Evolutionary conservation across 2,888 invertebrate genomes (phyloP), one percentile per base, ranked within the genome.

Genomic region (Neoscelio sp.): DNA sequence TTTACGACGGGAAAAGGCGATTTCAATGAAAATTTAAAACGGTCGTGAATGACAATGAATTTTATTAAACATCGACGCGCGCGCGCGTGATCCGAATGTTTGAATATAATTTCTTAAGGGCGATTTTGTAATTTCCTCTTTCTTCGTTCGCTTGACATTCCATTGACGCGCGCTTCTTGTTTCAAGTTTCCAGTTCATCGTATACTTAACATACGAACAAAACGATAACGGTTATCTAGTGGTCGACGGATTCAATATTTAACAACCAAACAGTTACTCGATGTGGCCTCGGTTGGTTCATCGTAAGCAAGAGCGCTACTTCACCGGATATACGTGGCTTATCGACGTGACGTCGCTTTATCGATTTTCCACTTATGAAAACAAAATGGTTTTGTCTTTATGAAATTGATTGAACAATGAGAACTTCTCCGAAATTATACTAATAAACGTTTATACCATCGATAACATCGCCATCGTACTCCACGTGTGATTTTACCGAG

Each of bases 161-260:
- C 17, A 20, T 44, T 44, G 20, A 20, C 18, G n/a, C 13, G 23
- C 12, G 30, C 10, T 6, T 12, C 23, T 54, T 56, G 40, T 28
- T 40, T 54, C 48, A 23, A 48, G 6, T 42, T 65, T 40, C 38
- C 42, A 60, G 46, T 54, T 67, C 44, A 50, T 68, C 40, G 33
- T 64, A 17, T 56, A 23, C 26, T 33, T 1, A 7, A 46, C 18
- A 15, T 8, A 46, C 23, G 42, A 40, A 44, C 17, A 20, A 50
- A 23, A 10, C 35, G 81, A 83, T 83, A 84, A 82, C 68, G 46
- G 56, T 70, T 82, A 83, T 84, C 83, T 62, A 20, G 33, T 48
- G 60, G 56, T 52, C 62, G 48, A 67, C 70, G 81, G 79, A 81
- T 85, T 82, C 79, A 84, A 84, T 84, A 83, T 84, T 84, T 81